Conservation (phyloP, 2,797 vertebrate species). For the Vultur gryphus region DNA sequence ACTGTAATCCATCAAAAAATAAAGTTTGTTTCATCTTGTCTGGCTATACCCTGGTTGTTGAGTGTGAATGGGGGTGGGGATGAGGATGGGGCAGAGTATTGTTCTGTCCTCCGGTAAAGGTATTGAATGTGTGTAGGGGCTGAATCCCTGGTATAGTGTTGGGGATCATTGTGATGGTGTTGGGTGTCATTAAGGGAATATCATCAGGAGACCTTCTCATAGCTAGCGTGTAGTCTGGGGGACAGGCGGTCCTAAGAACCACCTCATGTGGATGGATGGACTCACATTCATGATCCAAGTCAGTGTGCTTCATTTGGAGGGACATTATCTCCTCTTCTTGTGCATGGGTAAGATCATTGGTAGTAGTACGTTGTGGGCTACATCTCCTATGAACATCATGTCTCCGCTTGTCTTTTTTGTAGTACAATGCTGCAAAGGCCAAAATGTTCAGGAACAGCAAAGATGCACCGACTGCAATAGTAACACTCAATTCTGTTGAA, state of each 20-base stretch:
- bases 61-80: conserved; percentile 98
- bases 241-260: conserved; percentile 97
- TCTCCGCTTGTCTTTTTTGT: conserved; percentile 98
- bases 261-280: conserved; percentile 95
- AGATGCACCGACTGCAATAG: conserved; percentile 96
- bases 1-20: conserved; percentile 82
- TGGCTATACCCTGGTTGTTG: conserved; percentile 99
- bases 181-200: conserved; percentile 99
- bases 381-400: conserved; percentile 95
- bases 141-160: conserved; percentile 96
- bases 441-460: conserved; percentile 97
- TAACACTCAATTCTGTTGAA: conserved; percentile 96
- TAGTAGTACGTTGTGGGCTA: conserved; percentile 91
- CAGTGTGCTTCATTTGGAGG: conserved; percentile 98
- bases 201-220: conserved; percentile 98
- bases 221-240: conserved; percentile 98
- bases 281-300: conserved; percentile 96
- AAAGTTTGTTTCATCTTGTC: conserved; percentile 80
- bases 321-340: conserved; percentile 99
- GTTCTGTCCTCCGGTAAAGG: conserved; percentile 94
- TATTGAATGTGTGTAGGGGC: conserved; percentile 95
- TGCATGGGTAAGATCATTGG: conserved; percentile 94
- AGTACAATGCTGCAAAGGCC: conserved; percentile 96
- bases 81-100: conserved; percentile 95
- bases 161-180: conserved; percentile 99